phyloP scores from a whole-genome alignment of 92 coral and sea anemone genomes.

The Palythoa caribaeorum region DNA sequence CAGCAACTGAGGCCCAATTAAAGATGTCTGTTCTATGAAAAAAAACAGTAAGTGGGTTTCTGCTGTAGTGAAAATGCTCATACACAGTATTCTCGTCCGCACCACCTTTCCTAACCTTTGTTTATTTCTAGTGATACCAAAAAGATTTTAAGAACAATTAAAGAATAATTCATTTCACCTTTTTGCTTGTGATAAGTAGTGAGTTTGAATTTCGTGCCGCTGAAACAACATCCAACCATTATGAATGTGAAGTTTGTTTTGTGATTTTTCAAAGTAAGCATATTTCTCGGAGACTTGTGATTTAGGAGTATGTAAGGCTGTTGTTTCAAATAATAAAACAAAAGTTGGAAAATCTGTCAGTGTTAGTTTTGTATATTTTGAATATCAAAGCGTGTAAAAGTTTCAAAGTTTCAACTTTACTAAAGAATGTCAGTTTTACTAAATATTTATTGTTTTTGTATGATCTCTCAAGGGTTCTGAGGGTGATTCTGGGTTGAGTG shows the following conservation, averaged over 20 bases:
- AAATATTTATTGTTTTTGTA: neutral
- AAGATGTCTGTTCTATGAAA: too few species aligned
- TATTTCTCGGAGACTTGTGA: neutral
- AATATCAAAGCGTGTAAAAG: neutral
- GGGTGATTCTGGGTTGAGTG: slow-evolving; percentile 10
- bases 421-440: neutral
- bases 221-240: too few species aligned
- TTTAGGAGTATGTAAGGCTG: neutral
- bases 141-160: too few species aligned
- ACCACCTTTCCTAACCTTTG: too few species aligned
- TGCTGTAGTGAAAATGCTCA: too few species aligned
- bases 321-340: neutral
- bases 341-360: neutral
- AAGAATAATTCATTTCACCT: too few species aligned
- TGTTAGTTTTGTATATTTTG: neutral
- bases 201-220: too few species aligned
- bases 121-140: too few species aligned
- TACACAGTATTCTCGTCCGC: too few species aligned
- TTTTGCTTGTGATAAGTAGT: too few species aligned
- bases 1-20: too few species aligned
- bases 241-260: neutral
- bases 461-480: slow-evolving; percentile 6
- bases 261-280: neutral
- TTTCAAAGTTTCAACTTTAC: neutral
- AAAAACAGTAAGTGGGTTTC: too few species aligned